Conservation (phyloP, 2,113 vertebrate species). For the Naja naja region DNA sequence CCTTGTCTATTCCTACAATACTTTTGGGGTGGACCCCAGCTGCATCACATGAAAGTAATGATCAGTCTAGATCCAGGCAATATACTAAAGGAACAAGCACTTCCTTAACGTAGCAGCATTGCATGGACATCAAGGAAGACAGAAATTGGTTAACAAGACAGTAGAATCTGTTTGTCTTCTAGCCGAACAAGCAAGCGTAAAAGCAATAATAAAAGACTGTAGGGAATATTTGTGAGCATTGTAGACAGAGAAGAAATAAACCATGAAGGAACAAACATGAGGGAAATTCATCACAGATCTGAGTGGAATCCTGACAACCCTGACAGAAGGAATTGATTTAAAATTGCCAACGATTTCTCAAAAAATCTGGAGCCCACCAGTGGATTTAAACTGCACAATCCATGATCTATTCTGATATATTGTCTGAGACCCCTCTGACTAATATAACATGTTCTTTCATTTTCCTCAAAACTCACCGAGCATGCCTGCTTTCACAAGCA, state of each 20-base stretch:
- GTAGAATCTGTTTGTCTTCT: slow-evolving; percentile 69
- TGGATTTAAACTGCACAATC: background rate
- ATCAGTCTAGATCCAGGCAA: slow-evolving; percentile 56
- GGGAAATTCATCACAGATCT: slow-evolving; percentile 51
- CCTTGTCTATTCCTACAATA: slow-evolving; percentile 45
- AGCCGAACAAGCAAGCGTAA: slow-evolving; percentile 46
- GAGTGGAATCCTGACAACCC: slow-evolving; percentile 33
- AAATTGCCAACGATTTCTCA: background rate
- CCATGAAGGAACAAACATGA: background rate
- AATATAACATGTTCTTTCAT: background rate
- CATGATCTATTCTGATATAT: background rate
- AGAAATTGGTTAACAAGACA: slow-evolving; percentile 50
- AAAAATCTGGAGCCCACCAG: slow-evolving; percentile 8
- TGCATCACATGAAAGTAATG: slow-evolving; percentile 62
- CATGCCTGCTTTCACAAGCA: background rate
- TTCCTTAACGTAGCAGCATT: slow-evolving; percentile 33
- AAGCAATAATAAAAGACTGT: slow-evolving; percentile 53
- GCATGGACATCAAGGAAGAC: slow-evolving; percentile 40
- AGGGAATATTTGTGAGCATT: slow-evolving; percentile 50
- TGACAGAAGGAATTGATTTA: slow-evolving; percentile 37
- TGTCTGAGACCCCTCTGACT: background rate
- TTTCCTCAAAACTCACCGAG: background rate
- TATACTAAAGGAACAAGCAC: slow-evolving; percentile 52
- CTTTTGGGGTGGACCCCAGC: slow-evolving; percentile 50
- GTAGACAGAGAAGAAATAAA: slow-evolving; percentile 11